Base-by-base conservation (phyloP, 2,888 invertebrate species). In the Corbicula japonica region DNA sequence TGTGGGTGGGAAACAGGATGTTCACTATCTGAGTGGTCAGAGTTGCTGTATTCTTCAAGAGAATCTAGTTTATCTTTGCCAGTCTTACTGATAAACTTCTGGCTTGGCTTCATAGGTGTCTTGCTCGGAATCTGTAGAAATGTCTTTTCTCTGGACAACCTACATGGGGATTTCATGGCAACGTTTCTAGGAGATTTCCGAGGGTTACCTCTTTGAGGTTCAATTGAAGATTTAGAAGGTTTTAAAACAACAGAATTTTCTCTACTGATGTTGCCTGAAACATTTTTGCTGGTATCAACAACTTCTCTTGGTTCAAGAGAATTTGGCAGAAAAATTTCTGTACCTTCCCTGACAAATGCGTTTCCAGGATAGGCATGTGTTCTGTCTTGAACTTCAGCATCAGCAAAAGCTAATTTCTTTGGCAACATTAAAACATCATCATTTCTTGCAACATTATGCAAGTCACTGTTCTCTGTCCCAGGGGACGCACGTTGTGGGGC, bases 321-420 rank as follows among this genome's bases (percentile, higher is more conserved):
- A 69, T 76, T 69, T 6, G 76, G 76, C 4, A 76, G 54, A 6
- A 58, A 1, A 18, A 79, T 66, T 38, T 71, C 71, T 28, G 79
- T 79, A 23, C 68, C 46, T 62, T 79, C 79, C 56, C 72, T 70
- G n/a, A 66, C 21, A 50, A 32, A 35, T 10, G 52, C 0, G 15
- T 23, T 30, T 23, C 38, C 48, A 48, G 48, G 52, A 10, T 52
- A 18, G 5, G 32, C 54, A 1, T 8, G 30, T 54, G 32, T 32
- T 54, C 18, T n/a, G 41, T 15, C 46, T 46, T 4, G 46, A 46
- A 5, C 18, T 8, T 46, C 46, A 46, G n/a, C 46, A 46, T n/a
- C n/a, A n/a, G n/a, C n/a, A n/a, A n/a, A n/a, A n/a, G n/a, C n/a
- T n/a, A n/a, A n/a, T n/a, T n/a, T n/a, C n/a, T n/a, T n/a, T n/a